Evolutionary conservation across 2,888 invertebrate species (phyloP).

Genomic region (Selenia dentaria): DNA sequence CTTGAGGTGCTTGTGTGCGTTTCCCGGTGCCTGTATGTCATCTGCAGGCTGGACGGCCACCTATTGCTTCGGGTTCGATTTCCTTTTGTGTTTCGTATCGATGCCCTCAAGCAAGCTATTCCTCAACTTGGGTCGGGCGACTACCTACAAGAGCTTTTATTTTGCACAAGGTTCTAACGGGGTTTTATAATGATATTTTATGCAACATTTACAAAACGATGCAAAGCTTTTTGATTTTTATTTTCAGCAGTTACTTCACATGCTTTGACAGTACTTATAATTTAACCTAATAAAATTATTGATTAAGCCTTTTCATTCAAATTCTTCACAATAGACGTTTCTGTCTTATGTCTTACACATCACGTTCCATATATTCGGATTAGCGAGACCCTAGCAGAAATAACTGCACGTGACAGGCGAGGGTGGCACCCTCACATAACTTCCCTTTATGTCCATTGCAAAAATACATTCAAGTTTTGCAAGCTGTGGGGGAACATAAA

Average conservation of each 20-base stretch:
- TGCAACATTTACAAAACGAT: no score
- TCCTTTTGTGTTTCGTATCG: slow-evolving; percentile 69
- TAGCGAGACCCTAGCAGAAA: slow-evolving; percentile 56
- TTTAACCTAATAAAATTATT: no score
- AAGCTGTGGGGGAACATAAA: slow-evolving; percentile 18
- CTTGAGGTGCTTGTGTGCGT: slow-evolving; percentile 39
- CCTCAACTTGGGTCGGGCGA: slow-evolving; percentile 4
- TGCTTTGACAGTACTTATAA: no score
- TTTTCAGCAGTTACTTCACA: no score
- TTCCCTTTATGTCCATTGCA: slow-evolving; percentile 30
- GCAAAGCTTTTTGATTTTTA: no score
- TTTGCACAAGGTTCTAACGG: not conserved
- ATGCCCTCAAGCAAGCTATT: slow-evolving; percentile 29
- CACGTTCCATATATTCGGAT: slow-evolving; percentile 32
- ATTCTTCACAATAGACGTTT: no score
- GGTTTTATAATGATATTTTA: not conserved
- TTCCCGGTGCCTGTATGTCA: slow-evolving; percentile 21
- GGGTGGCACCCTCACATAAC: slow-evolving; percentile 59
- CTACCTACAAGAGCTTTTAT: slow-evolving; percentile 28
- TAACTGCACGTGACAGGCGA: slow-evolving; percentile 59
- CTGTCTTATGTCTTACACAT: no score
- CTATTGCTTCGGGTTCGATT: slow-evolving; percentile 54
- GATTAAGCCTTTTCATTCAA: no score
- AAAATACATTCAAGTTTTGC: slow-evolving; percentile 34
- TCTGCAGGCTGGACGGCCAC: slow-evolving; percentile 47